These are phyloP conservation scores for Malthinus seriepunctatus DNA, from an alignment of 2,888 invertebrate species.

Conservation along the genomic window DNA sequence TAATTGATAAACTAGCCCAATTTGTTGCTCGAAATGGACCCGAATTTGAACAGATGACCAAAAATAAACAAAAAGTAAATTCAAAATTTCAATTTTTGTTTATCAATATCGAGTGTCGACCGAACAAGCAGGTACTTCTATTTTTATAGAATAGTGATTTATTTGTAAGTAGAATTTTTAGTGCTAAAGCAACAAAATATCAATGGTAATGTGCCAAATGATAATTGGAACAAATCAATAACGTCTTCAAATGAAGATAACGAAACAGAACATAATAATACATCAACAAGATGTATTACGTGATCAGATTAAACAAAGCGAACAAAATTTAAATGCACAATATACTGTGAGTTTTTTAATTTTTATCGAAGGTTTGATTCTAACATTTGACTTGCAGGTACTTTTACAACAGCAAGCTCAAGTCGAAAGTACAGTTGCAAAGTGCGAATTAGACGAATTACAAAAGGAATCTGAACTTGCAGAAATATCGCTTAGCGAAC, in stretches of 20 bases:
- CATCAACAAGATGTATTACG: conserved; percentile 82
- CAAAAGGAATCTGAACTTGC: conserved; percentile 78
- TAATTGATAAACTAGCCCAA: conserved; percentile 97
- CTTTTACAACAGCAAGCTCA: conserved; percentile 86
- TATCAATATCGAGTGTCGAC: conserved; percentile 95
- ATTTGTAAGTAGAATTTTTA: neutral
- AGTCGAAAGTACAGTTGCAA: conserved; percentile 80
- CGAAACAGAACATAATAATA: conserved; percentile 64
- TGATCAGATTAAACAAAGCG: conserved; percentile 94
- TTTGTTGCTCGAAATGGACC: conserved; percentile 99
- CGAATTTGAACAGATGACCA: conserved; percentile 99
- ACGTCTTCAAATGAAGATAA: conserved; percentile 24
- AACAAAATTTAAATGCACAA: conserved; percentile 94
- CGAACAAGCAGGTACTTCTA: conserved; percentile 81
- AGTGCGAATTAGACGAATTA: conserved; percentile 76
- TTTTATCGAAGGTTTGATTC: too few relatives aligned
- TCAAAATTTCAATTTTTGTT: conserved; percentile 97
- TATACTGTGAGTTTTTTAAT: conserved; percentile 68
- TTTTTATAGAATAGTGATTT: neutral
- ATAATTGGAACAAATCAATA: conserved; percentile 52
- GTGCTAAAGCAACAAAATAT: conserved; percentile 36
- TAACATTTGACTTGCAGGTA: conserved; percentile 57
- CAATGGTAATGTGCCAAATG: conserved; percentile 23
- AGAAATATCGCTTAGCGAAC: conserved; percentile 77
- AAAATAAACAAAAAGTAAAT: conserved; percentile 97